Percentiles rank a stretch among this genome's conserved stretches.
Evolutionary conservation across 2,888 invertebrate genomes (phyloP).

Genomic region (Athrips mouffetella): DNA sequence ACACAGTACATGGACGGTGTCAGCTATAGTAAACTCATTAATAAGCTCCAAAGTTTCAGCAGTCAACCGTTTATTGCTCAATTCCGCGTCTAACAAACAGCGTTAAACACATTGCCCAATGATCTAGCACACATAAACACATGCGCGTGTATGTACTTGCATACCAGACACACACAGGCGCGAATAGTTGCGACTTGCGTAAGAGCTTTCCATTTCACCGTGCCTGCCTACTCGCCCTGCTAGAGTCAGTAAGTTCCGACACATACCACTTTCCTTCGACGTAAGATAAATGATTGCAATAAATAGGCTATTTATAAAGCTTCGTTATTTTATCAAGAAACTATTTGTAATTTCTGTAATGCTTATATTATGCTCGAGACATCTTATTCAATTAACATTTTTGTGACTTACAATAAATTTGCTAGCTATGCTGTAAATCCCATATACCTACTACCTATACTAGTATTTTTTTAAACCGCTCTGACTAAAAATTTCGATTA

Average conservation of each 20-base stretch:
- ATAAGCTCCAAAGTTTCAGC: not conserved
- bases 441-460: too few species aligned
- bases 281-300: not conserved
- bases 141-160: not conserved
- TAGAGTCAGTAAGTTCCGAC: not conserved
- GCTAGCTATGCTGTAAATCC: too few species aligned
- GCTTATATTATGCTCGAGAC: conserved; percentile 2
- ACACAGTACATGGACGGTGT: too few species aligned
- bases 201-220: conserved; percentile 75
- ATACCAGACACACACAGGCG: conserved; percentile 17
- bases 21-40: not conserved
- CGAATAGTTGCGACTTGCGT: conserved; percentile 50
- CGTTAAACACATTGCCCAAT: conserved; percentile 13
- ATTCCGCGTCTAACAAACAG: conserved; percentile 15
- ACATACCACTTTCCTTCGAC: conserved; percentile 10
- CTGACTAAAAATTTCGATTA: too few species aligned
- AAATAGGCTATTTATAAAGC: not conserved
- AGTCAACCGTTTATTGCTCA: conserved; percentile 19
- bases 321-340: not conserved
- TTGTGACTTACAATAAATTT: too few species aligned
- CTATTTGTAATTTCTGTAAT: not conserved
- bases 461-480: too few species aligned
- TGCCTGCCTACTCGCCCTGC: conserved; percentile 23
- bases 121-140: conserved; percentile 11
- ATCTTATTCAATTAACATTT: too few species aligned